Base-by-base conservation (phyloP, 2,797 vertebrate genomes). In the Sorex maritimensis region DNA sequence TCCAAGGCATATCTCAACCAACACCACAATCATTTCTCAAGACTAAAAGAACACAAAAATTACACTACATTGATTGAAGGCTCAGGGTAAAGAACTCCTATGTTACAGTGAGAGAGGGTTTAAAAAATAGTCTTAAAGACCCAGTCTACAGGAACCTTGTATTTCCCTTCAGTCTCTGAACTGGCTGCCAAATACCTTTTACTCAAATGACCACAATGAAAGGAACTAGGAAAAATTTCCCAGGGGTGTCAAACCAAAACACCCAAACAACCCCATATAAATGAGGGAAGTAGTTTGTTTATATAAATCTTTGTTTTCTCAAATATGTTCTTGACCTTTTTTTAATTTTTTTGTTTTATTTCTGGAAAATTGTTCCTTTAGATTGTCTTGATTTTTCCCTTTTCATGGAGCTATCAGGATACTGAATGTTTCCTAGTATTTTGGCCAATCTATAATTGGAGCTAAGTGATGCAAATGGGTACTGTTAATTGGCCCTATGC, bases 221-320 rank as follows among this genome's bases (percentile, higher is more conserved):
- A 69, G 49, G n/a, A 84, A 68, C 4, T n/a, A 10, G n/a, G 49
- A n/a, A 73, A 87, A 88, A 6, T 34, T 63, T 8, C 19, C 55
- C 1, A 52, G 46, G 6, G 11, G 30, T 55, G 82, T 72, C 79
- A 90, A 55, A 11, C 17, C n/a, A 15, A 81, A 81, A 55, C 41
- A 12, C 13, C 17, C n/a, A 15, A 81, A 81, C 46, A 41, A 12
- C 13, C 26, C 49, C 38, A 71, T 46, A 7, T 41, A 72, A 72
- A 63, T 75, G 21, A 84, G 5, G 12, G n/a, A 78, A 79, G 4
- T n/a, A 4, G 2, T 9, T 55, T 58, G 19, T 1, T 58, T 77
- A 84, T 74, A 81, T 90, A 74, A 79, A 74, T 23, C 63, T 89
- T 81, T 77, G 58, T 46, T 84, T 24, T 71, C n/a, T 80, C 21